A percentile compares a stretch with the other conserved stretches of the same genome.
Conservation (phyloP, 1,140 invertebrate genomes). For the Drosophila kepulauana region DNA sequence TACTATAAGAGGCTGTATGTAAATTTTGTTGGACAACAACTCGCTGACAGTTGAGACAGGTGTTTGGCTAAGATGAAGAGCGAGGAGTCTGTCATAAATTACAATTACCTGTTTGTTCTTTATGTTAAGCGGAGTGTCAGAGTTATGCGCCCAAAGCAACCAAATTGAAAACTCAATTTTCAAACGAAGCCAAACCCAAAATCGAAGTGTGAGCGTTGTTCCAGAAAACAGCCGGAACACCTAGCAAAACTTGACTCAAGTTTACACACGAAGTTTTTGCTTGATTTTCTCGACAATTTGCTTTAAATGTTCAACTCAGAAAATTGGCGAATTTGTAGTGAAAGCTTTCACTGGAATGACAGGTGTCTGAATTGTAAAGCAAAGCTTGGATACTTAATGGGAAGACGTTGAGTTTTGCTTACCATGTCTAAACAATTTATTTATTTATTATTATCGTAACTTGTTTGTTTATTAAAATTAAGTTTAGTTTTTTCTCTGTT, state of each 20-base stretch:
- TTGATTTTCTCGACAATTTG: no score
- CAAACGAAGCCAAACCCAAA: neutral
- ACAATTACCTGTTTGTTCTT: slow-evolving; percentile 61
- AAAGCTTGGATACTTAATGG: no score
- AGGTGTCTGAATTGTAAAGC: no score
- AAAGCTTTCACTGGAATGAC: no score
- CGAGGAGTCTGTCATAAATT: slow-evolving; percentile 57
- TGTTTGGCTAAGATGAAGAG: slow-evolving; percentile 1
- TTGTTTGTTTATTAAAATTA: no score
- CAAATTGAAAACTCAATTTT: slow-evolving; percentile 37
- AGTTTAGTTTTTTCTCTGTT: no score
- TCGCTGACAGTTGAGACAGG: slow-evolving; percentile 56
- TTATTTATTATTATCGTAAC: no score
- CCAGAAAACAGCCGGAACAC: neutral
- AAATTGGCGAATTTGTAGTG: no score
- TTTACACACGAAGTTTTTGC: no score
- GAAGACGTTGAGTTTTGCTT: no score
- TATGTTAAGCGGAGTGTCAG: slow-evolving; percentile 41
- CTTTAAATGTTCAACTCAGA: no score
- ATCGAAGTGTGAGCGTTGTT: slow-evolving; percentile 8
- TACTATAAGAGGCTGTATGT: slow-evolving; percentile 33
- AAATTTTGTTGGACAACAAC: slow-evolving; percentile 52
- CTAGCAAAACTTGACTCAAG: neutral
- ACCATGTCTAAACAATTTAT: no score
- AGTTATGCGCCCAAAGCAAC: slow-evolving; percentile 11